Base-by-base conservation (phyloP, 2,888 invertebrate genomes). In the Steinernema scapterisci region DNA sequence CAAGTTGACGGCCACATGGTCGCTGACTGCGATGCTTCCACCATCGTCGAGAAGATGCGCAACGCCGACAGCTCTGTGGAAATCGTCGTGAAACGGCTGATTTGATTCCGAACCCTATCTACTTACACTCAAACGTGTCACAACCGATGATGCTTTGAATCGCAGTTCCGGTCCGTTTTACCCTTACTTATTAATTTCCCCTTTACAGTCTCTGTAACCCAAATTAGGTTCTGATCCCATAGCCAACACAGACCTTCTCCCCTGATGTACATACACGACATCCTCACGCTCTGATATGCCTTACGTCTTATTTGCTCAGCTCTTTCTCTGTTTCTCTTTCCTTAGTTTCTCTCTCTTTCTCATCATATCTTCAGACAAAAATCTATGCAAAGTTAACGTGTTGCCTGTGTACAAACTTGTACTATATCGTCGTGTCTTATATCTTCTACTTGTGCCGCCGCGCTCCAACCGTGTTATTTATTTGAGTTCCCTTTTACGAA, bases 1-100 rank as follows among this genome's bases (percentile, higher is more conserved):
- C 76, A 83, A 21, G 75, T 87, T 13, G 84, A 86, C 71, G 86
- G 80, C 7, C 79, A 82, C 54, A 70, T 80, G 5, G 83, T 86
- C 21, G 82, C 82, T 7, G 80, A 84, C 54, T 78, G 81, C 38
- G 79, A 80, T 23, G 85, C 86, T 3, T 70, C 78, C 3, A 80
- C 79, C 13, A 84, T 87, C 46, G 82, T 86, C 44, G 85, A 84
- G 71, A 76, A 79, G 77, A 80, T 85, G 78, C 71, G 78, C 31
- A 77, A 84, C 63, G 78, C 76, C 51, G 85, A 82, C 27, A 27
- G 51, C 2, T 82, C 81, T 21, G 79, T 84, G 13, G 77, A 78
- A 25, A 80, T 85, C 51, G 79, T 79, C 46, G 82, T 85, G 44
- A 82, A 80, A 23, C 78, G 84, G 5, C 71, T 48, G 1, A 52